Conservation (phyloP, 2,888 invertebrate species). For the Drosophila stalkeri region DNA sequence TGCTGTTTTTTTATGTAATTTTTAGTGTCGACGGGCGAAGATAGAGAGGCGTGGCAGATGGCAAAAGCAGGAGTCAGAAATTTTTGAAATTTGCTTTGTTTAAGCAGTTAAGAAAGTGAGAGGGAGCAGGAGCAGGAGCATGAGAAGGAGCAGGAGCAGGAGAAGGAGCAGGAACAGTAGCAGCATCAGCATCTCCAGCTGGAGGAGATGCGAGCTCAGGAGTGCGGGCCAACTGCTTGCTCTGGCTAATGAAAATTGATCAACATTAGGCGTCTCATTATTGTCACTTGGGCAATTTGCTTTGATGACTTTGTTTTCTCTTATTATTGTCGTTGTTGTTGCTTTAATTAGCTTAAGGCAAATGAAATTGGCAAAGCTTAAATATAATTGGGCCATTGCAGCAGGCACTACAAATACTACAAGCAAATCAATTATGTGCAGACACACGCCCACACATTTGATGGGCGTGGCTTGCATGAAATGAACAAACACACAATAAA, state of each 20-base stretch:
- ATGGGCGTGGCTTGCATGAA: conserved; percentile 13
- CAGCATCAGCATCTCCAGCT: neutral
- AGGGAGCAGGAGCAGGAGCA: neutral
- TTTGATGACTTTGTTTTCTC: conserved; percentile 57
- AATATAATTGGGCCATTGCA: conserved; percentile 41
- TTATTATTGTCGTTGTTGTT: conserved; percentile 27
- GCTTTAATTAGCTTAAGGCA: conserved; percentile 54
- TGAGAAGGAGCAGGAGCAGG: neutral
- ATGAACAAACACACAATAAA: conserved; percentile 9
- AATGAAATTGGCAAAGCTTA: conserved; percentile 42
- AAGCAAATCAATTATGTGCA: conserved; percentile 34
- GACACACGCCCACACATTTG: neutral
- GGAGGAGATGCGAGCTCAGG: neutral
- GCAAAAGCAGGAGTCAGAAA: conserved; percentile 34
- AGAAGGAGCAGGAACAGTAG: neutral
- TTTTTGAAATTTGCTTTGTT: conserved; percentile 47
- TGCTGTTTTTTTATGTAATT: conserved; percentile 30
- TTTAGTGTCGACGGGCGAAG: conserved; percentile 19
- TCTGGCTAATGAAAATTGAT: conserved; percentile 72
- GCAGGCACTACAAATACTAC: conserved; percentile 19
- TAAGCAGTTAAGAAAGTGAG: neutral
- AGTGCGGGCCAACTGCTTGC: neutral
- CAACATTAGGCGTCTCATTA: conserved; percentile 50
- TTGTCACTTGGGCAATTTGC: conserved; percentile 51
- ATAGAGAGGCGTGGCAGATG: conserved; percentile 1